These are phyloP conservation scores for Odocoileus hemionus DNA, from an alignment of 2,113 vertebrate genomes.

Conservation along the genomic window DNA sequence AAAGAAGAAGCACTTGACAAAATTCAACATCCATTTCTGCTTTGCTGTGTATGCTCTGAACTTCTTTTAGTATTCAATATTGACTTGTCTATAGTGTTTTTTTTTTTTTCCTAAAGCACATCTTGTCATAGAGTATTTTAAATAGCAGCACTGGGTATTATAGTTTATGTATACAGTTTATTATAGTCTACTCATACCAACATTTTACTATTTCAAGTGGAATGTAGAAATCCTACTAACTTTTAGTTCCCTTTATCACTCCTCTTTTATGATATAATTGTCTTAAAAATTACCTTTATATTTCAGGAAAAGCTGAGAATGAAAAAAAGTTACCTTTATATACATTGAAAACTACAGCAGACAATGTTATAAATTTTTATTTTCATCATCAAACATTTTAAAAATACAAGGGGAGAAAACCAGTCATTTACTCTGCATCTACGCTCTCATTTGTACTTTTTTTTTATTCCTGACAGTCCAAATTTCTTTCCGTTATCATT, in stretches of 20 bases:
- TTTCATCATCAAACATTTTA: background rate
- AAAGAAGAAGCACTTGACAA: background rate
- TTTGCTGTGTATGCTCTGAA: background rate
- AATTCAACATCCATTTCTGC: background rate
- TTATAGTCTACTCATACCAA: background rate
- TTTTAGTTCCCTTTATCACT: background rate
- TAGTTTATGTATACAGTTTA: background rate
- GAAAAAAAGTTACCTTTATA: background rate
- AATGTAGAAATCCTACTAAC: background rate
- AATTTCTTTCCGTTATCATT: background rate
- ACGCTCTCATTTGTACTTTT: background rate
- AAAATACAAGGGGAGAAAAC: background rate
- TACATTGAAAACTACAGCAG: background rate
- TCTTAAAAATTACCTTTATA: background rate
- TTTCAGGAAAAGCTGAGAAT: background rate
- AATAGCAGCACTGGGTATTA: background rate
- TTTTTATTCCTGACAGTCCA: background rate
- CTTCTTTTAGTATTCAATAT: background rate
- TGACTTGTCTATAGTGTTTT: background rate
- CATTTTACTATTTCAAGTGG: background rate
- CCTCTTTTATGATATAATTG: background rate
- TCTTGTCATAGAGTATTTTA: background rate
- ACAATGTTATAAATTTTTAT: background rate
- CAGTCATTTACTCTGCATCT: background rate
- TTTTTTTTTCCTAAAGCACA: background rate